Percentiles rank a stretch among this genome's conserved stretches.
Conservation (phyloP, 2,113 vertebrate genomes). For the Apeltes quadracus region DNA sequence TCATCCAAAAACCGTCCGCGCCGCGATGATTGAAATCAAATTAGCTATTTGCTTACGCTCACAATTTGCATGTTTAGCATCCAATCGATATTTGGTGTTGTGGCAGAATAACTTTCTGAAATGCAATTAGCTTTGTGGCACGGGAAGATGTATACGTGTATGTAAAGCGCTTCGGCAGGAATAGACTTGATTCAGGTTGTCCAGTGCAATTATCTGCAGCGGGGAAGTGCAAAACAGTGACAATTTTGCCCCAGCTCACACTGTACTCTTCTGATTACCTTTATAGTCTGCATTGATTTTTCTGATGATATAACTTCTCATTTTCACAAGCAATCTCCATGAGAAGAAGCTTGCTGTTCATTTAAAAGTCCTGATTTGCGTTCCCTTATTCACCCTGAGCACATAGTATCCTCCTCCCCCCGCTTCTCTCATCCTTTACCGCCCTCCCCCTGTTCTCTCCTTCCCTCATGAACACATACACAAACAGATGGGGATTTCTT, state of each 20-base stretch:
- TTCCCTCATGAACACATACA: constrained; percentile 41
- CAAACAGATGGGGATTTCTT: constrained; percentile 75
- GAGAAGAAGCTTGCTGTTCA: constrained; percentile 71
- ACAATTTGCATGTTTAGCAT: constrained; percentile 74
- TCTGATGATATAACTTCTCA: constrained; percentile 78
- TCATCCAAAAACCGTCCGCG: constrained; percentile 6
- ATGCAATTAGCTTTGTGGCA: constrained; percentile 77
- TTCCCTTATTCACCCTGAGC: constrained; percentile 30
- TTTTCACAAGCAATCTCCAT: constrained; percentile 76
- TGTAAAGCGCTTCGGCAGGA: constrained; percentile 76
- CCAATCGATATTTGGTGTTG: constrained; percentile 77
- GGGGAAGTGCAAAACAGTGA: constrained; percentile 70
- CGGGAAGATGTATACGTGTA: constrained; percentile 74
- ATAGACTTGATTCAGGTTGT: constrained; percentile 80
- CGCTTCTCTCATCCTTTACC: constrained; percentile 35
- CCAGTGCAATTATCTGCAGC: constrained; percentile 77
- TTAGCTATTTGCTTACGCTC: constrained; percentile 70
- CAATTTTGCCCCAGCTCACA: constrained; percentile 68
- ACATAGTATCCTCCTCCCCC: constrained; percentile 9
- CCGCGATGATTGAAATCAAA: constrained; percentile 63
- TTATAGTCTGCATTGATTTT: constrained; percentile 76
- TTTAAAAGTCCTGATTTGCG: constrained; percentile 74
- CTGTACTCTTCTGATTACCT: constrained; percentile 77
- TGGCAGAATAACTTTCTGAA: constrained; percentile 73
- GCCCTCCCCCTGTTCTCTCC: constrained; percentile 19